Base-by-base conservation (phyloP, 2,888 invertebrate genomes). In the Brachyptera risi region DNA sequence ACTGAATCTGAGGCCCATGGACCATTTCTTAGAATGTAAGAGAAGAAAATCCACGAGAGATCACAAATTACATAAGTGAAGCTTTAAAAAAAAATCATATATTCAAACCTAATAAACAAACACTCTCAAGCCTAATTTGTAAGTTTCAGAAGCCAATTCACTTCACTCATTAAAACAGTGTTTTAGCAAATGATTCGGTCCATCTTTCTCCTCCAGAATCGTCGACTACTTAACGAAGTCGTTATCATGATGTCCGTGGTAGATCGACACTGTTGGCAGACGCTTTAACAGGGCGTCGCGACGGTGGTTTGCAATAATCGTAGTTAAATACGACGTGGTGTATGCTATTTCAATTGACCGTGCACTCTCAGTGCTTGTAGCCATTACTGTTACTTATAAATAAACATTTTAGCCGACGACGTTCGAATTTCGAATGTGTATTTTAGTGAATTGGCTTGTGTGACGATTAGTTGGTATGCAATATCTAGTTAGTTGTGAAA, bases 311-410 rank as follows among this genome's bases (percentile, higher is more conserved):
- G 19, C 21, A 42, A 42, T 42, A 42, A 42, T 19, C 17, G 42
- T 21, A 24, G n/a, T 24, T 9, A 47, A 23, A 21, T 13, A 47
- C 47, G 47, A 47, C 47, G 47, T 24, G n/a, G 21, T n/a, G 11
- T 47, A 21, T 47, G 47, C 24, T 47, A 21, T 47, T n/a, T 13
- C 47, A 47, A 47, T 47, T 47, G 47, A n/a, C 47, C 47, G 47
- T 47, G 47, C 24, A 47, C n/a, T n/a, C 42, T 42, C 4, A 1
- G 21, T 15, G 42, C 21, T 5, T 21, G 21, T 17, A 19, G 42
- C 19, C 42, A 21, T 9, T 11, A 5, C 35, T 11, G 35, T 11
- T 31, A 5, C 11, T 11, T 31, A 9, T 31, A 11, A 31, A 31
- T 31, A 31, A 31, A 11, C 11, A 11, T 31, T n/a, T n/a, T n/a